Evolutionary conservation across 2,797 vertebrate species (phyloP).

Genomic region (Sebastes hubbsi): DNA sequence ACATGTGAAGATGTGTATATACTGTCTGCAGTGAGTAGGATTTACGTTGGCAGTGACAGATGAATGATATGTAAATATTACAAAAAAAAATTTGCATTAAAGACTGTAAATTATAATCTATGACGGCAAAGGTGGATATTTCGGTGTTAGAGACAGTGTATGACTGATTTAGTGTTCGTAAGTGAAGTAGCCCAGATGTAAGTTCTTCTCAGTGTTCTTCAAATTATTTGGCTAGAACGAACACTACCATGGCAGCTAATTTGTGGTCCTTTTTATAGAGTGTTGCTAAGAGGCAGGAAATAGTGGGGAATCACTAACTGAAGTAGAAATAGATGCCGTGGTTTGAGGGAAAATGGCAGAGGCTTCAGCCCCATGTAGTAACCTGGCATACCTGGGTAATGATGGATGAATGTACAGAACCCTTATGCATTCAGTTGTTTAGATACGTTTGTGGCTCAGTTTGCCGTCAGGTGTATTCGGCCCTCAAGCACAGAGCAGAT

Average conservation of each 20-base stretch:
- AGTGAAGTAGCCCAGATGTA: not conserved
- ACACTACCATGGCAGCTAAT: not conserved
- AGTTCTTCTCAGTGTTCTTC: not conserved
- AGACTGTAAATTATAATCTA: too few relatives aligned
- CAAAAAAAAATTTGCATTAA: too few relatives aligned
- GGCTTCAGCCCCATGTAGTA: not conserved
- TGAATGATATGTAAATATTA: too few relatives aligned
- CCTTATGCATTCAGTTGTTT: not conserved
- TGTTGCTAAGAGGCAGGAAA: not conserved
- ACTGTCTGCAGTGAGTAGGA: too few relatives aligned
- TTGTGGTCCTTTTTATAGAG: not conserved
- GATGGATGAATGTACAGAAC: not conserved
- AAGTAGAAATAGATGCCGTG: not conserved
- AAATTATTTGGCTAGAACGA: not conserved
- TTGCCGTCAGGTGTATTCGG: not conserved
- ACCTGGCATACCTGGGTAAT: not conserved
- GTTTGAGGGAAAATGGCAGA: not conserved
- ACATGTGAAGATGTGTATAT: too few relatives aligned
- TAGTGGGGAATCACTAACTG: not conserved
- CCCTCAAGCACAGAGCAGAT: not conserved
- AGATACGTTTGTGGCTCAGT: not conserved
- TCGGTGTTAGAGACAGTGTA: too few relatives aligned
- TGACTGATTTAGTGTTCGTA: too few relatives aligned
- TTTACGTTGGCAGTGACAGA: too few relatives aligned
- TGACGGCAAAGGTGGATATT: too few relatives aligned